phyloP scores from a whole-genome alignment of 1,140 invertebrate genomes.

The Drosophila repleta region DNA sequence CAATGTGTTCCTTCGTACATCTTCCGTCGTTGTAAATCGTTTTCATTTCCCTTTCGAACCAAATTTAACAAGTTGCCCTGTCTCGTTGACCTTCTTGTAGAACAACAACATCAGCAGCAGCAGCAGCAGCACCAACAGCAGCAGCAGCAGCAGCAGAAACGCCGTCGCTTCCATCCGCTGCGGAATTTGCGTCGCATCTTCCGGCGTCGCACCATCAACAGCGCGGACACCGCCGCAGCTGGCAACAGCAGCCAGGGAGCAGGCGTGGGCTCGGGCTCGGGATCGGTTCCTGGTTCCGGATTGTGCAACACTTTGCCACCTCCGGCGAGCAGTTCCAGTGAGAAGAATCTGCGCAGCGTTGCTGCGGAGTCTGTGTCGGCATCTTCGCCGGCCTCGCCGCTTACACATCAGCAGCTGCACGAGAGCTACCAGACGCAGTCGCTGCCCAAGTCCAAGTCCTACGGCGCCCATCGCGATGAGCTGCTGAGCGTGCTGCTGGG shows the following conservation, averaged over 20 bases:
- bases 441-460: constrained; percentile 78
- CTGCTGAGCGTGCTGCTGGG: constrained; percentile 67
- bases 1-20: neutral
- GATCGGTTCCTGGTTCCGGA: constrained; percentile 5
- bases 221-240: constrained; percentile 47
- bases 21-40: constrained; percentile 21
- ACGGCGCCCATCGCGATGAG: constrained; percentile 70
- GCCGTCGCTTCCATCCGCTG: constrained; percentile 81
- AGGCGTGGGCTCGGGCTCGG: constrained; percentile 7
- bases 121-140: constrained; percentile 48
- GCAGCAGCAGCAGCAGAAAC: constrained; percentile 71
- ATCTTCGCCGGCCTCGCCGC: constrained; percentile 68
- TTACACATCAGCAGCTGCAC: constrained; percentile 63
- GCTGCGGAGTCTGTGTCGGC: constrained; percentile 32
- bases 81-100: constrained; percentile 39
- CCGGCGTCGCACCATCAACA: constrained; percentile 78
- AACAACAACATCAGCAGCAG: constrained; percentile 60
- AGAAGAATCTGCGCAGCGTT: constrained; percentile 75
- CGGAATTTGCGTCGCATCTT: constrained; percentile 82
- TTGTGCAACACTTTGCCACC: constrained; percentile 69
- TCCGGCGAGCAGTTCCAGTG: constrained; percentile 67
- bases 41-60: constrained; percentile 18
- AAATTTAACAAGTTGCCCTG: constrained; percentile 11
- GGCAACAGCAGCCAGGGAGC: constrained; percentile 14
- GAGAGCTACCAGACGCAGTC: constrained; percentile 77